Percentiles rank a stretch among this genome's conserved stretches.
These are phyloP conservation scores for Pleuronectes platessa DNA, from an alignment of 2,113 vertebrate genomes.

Conservation along the genomic window DNA sequence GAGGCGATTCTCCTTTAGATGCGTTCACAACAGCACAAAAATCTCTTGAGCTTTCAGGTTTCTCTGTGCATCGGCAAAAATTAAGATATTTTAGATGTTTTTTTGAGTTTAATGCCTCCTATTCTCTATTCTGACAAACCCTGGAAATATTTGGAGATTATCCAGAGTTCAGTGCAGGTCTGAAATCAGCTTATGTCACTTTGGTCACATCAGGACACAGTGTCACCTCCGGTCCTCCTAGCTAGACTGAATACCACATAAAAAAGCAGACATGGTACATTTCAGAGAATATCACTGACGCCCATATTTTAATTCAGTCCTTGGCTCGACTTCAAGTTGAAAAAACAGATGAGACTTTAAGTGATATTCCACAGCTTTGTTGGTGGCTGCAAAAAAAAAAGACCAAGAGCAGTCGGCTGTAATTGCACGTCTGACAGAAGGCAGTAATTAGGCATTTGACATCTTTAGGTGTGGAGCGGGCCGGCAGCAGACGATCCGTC, in stretches of 20 bases:
- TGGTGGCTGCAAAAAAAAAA: conserved; percentile 30
- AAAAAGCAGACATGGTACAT: not conserved
- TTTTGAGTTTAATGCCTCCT: no score
- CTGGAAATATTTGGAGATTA: no score
- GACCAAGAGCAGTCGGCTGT: conserved; percentile 44
- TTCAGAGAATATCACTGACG: not conserved
- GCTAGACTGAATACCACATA: not conserved
- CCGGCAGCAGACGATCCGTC: conserved; percentile 45
- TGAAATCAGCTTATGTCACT: not conserved
- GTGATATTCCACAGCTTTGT: conserved; percentile 43
- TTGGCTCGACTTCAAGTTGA: conserved; percentile 35
- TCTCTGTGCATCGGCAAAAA: no score
- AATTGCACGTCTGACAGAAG: conserved; percentile 68
- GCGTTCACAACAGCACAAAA: not conserved
- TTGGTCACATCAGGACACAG: conserved; percentile 5
- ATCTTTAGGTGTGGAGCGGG: conserved; percentile 55
- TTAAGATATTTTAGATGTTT: no score
- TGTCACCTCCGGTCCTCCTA: not conserved
- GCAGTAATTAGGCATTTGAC: conserved; percentile 65
- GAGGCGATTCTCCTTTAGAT: not conserved
- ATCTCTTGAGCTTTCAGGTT: no score
- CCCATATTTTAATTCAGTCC: not conserved
- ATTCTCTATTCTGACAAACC: no score
- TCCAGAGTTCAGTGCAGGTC: no score
- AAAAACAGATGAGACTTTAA: conserved; percentile 41